Evolutionary conservation across 1,140 invertebrate genomes (phyloP), one percentile per base, ranked within the genome.

Genomic region (Hylyphantes graminicola): DNA sequence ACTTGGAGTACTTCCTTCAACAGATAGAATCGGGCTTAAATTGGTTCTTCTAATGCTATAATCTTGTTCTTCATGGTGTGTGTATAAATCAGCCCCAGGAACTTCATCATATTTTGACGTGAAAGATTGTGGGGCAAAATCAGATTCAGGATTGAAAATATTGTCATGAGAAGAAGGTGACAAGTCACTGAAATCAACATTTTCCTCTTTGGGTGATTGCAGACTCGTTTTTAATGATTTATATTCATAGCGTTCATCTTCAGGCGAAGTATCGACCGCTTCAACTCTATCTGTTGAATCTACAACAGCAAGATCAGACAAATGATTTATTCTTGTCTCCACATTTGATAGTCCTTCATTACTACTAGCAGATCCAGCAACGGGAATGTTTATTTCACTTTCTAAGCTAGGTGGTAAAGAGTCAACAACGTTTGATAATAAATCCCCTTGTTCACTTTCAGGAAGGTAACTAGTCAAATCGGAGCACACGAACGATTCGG

Each of bases 21-120:
- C 64, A 78, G 74, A 63, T 54, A 74, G 75, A 64, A 77, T 82
- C 11, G 65, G 73, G 70, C 82, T 82, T 50, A 57, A 65, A 72
- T 83, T 61, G 12, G 65, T 54, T 48, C 85, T 77, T 53, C 84
- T 77, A 85, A 73, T 61, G 50, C 85, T 81, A 75, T 74, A 83
- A 48, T 85, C 82, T 17, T 86, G 87, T 94, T 95, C 87, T 93
- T 92, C 87, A 76, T 63, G 94, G 93, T 87, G 93, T 92, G 90
- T 94, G 67, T 86, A 86, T 19, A 86, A 74, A 64, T 86, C 86
- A 21, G 82, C 21, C 7, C 50, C 48, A 59, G 68, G 57, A 13
- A 80, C 50, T 76, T 85, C 84, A 72, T 85, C 82, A 78, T 85
- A 85, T 72, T 85, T 77, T 19, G 74, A 77, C 17, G 53, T 13